Percentiles rank a stretch among this genome's conserved stretches.
Evolutionary conservation across 2,113 vertebrate genomes (phyloP).

Genomic region (Cyprinodon variegatus): DNA sequence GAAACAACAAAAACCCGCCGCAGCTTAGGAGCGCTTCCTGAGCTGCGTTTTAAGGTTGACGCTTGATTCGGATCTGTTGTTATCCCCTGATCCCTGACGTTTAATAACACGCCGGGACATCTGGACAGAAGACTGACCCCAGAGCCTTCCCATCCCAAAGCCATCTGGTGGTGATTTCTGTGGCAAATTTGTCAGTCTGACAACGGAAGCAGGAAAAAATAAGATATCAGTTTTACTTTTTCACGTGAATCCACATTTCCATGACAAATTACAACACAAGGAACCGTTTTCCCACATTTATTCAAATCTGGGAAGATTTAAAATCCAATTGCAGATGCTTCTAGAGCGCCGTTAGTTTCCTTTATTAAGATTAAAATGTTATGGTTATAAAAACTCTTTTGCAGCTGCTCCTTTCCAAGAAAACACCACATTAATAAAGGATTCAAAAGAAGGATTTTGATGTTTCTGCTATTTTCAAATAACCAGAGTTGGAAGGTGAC

Average conservation of each 20-base stretch:
- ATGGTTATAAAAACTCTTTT: not conserved
- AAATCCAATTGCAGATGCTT: not conserved
- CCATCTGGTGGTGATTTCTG: slow-evolving; percentile 71
- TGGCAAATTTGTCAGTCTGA: slow-evolving; percentile 58
- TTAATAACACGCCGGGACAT: slow-evolving; percentile 57
- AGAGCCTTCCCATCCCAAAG: slow-evolving; percentile 58
- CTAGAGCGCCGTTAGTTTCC: no score
- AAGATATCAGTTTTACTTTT: not conserved
- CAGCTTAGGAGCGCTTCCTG: not conserved
- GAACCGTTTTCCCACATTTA: not conserved
- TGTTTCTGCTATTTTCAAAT: no score
- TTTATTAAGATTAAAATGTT: not conserved
- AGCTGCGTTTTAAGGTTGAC: not conserved
- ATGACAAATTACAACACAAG: no score
- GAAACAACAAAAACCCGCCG: not conserved
- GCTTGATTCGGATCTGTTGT: not conserved
- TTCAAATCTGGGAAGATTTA: not conserved
- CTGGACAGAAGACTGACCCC: slow-evolving; percentile 20
- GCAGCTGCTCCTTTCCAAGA: not conserved
- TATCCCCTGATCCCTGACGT: not conserved
- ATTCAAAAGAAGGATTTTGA: not conserved
- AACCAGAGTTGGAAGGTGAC: no score
- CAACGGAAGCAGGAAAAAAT: slow-evolving; percentile 6
- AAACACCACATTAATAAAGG: no score
- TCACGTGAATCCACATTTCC: not conserved